A percentile compares a stretch with the other conserved stretches of the same genome.
Evolutionary conservation across 2,888 invertebrate species (phyloP).

Genomic region (Phengaris alcon): DNA sequence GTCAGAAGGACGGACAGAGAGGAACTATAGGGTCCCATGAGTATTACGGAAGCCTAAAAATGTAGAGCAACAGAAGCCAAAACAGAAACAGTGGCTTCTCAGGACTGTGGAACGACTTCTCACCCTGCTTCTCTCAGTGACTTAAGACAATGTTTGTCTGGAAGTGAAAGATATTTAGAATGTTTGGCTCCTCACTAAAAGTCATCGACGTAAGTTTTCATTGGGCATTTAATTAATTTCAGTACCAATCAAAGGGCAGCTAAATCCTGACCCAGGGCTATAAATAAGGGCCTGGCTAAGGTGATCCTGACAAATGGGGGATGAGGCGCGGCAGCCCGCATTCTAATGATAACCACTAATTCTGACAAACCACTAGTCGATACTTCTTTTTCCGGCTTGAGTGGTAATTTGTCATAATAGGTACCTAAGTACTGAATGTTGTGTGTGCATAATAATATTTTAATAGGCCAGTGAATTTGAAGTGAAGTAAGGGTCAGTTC

Average conservation of each 20-base stretch:
- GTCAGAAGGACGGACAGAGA: too few species aligned
- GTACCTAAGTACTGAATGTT: neutral
- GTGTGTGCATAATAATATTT: neutral
- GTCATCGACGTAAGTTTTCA: neutral
- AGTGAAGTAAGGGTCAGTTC: too few species aligned
- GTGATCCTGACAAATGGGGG: constrained; percentile 25
- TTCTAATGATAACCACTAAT: constrained; percentile 27
- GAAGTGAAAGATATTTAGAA: too few species aligned
- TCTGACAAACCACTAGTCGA: constrained; percentile 23
- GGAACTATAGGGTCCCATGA: too few species aligned
- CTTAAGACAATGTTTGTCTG: too few species aligned
- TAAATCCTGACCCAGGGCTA: constrained; percentile 15
- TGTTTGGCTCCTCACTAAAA: too few species aligned
- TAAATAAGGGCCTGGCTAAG: constrained; percentile 21
- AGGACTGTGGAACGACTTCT: too few species aligned
- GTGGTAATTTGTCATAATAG: neutral
- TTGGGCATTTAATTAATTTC: constrained; percentile 24
- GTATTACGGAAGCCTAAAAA: neutral
- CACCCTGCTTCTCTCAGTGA: too few species aligned
- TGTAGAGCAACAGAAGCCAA: too few species aligned
- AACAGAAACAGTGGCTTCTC: too few species aligned
- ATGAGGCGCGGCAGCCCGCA: constrained; percentile 23
- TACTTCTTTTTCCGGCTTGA: constrained; percentile 13
- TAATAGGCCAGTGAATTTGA: too few species aligned
- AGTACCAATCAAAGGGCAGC: constrained; percentile 21